Conservation (phyloP, 2,888 invertebrate genomes). For the Ophioninae sp. region DNA sequence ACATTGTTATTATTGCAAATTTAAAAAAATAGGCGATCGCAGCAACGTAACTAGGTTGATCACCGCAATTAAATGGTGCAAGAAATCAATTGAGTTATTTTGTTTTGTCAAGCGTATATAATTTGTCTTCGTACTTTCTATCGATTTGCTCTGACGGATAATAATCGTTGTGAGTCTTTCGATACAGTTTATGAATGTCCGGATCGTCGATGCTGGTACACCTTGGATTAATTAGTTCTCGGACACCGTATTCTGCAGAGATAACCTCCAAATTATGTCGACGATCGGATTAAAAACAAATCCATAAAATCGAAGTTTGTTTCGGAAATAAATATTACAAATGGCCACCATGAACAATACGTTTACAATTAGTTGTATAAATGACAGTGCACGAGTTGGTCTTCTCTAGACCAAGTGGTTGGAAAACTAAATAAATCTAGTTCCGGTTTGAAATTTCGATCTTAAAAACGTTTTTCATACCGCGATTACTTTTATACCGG, state of each 20-base stretch:
- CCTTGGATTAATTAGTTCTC: conserved; percentile 80
- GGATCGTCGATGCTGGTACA: conserved; percentile 78
- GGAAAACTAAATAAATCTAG: background rate
- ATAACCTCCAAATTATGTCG: background rate
- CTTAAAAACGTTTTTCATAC: background rate
- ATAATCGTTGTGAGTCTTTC: conserved; percentile 81
- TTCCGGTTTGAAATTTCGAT: background rate
- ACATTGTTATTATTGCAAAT: background rate
- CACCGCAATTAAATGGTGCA: background rate
- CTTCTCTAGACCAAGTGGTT: too few species aligned
- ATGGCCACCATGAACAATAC: too few species aligned
- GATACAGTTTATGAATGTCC: conserved; percentile 80
- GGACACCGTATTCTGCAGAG: conserved; percentile 70
- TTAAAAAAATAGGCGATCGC: background rate
- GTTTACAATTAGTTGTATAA: background rate
- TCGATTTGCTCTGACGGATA: conserved; percentile 80
- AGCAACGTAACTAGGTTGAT: background rate
- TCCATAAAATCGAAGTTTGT: background rate
- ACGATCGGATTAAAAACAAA: background rate
- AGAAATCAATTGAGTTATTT: background rate
- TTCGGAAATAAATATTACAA: background rate
- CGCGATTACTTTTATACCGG: background rate
- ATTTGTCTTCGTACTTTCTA: conserved; percentile 74
- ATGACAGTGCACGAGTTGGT: background rate
- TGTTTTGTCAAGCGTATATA: conserved; percentile 5